A percentile compares a stretch with the other conserved stretches of the same genome.
Conservation (phyloP, 2,888 invertebrate species). For the Troilus luridus region DNA sequence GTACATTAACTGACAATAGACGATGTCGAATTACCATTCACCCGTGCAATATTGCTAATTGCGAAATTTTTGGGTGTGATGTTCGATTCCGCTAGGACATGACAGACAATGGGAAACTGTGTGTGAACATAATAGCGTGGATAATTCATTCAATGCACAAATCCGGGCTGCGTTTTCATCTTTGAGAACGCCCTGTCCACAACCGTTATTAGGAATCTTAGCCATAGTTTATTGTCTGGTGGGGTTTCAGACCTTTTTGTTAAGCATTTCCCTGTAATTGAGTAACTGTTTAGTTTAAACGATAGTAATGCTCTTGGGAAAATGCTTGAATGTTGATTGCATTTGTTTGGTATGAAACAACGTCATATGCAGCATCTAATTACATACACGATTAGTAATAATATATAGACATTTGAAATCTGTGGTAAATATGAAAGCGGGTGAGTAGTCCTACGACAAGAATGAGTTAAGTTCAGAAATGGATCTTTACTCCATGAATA, state of each 20-base stretch:
- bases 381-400: too few species aligned
- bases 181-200: constrained; percentile 13
- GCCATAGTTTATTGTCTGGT: background rate
- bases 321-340: background rate
- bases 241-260: background rate
- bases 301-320: background rate
- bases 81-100: constrained; percentile 44
- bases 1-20: constrained; percentile 47
- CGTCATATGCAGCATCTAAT: background rate
- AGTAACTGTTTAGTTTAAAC: background rate
- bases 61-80: constrained; percentile 46
- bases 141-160: constrained; percentile 32
- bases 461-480: too few species aligned
- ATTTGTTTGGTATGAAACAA: background rate
- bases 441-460: too few species aligned
- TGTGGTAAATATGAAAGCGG: too few species aligned
- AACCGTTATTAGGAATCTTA: constrained; percentile 35
- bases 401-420: too few species aligned
- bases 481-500: too few species aligned
- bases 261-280: background rate
- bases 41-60: constrained; percentile 48
- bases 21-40: constrained; percentile 23
- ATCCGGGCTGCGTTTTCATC: constrained; percentile 44
- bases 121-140: constrained; percentile 20
- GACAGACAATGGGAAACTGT: constrained; percentile 43